Base-by-base conservation (phyloP, 2,113 vertebrate genomes). In the Okapia johnstoni region DNA sequence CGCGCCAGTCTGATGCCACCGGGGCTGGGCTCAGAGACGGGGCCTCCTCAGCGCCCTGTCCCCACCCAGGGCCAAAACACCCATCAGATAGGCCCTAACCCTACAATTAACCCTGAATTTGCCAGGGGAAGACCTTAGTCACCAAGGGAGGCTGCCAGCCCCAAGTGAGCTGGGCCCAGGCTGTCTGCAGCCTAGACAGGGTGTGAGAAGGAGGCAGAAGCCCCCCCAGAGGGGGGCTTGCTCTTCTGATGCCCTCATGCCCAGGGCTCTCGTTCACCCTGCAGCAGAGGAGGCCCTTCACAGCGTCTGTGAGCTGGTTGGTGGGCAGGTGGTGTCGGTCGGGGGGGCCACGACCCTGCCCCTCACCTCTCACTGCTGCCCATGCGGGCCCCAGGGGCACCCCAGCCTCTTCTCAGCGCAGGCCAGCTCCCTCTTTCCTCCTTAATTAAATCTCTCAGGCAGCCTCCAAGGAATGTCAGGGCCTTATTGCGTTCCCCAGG, bases 361-460 rank as follows among this genome's bases (percentile, higher is more conserved):
- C 93, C 12, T 48, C 48, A 63, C 15, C 52, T 58, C 25, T 91
- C 88, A 83, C 43, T 70, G 26, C 79, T 94, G 81, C 54, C 88
- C 60, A 26, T 80, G 96, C 28, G 46, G 84, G 26, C 63, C 85
- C 58, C 50, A 55, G 48, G 52, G n/a, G 88, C 2, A 3, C 48
- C 76, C 43, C 36, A 83, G 73, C 57, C 70, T 26, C 70, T 91
- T 83, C 92, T 84, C 85, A 15, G 2, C 19, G n/a, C 63, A 58
- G 60, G 88, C 95, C 85, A 87, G 83, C 73, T 96, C 91, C 97
- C 97, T 98, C 97, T 94, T 95, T 97, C 97, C 97, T 93, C 97
- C 98, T 99, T 99, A 99, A 99, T 99, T 99, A 99, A 99, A 99
- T 99, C 99, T 99, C 99, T 99, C 98, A 99, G 99, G 99, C 99